These are phyloP conservation scores for Macaria notata DNA, from an alignment of 2,888 invertebrate genomes.

Conservation along the genomic window DNA sequence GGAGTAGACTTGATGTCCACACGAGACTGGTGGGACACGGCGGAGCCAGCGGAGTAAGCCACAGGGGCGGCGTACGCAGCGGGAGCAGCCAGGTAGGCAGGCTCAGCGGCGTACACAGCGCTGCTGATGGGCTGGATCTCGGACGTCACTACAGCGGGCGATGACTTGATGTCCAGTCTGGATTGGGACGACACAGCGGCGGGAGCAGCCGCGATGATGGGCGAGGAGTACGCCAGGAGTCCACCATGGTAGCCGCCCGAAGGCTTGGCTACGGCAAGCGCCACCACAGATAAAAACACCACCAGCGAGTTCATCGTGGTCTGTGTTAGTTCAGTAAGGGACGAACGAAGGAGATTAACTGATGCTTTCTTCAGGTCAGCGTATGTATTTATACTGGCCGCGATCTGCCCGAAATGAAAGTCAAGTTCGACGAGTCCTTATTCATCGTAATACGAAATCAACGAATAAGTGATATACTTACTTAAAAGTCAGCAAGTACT, in stretches of 20 bases:
- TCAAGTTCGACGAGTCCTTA: constrained; percentile 71
- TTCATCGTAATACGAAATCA: constrained; percentile 41
- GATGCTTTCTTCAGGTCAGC: constrained; percentile 65
- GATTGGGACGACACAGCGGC: constrained; percentile 50
- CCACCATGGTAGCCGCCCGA: constrained; percentile 40
- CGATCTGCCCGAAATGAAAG: constrained; percentile 60
- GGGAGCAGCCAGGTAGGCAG: constrained; percentile 18
- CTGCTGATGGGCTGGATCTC: constrained; percentile 6
- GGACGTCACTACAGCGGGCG: constrained; percentile 49
- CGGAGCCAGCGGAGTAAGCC: constrained; percentile 46
- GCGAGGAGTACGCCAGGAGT: constrained; percentile 48
- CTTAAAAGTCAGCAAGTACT: constrained; percentile 12
- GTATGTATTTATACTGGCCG: constrained; percentile 65
- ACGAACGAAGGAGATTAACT: constrained; percentile 61
- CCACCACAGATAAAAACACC: constrained; percentile 85
- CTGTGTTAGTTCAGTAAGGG: constrained; percentile 78
- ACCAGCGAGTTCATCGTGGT: constrained; percentile 84
- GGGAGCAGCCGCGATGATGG: constrained; percentile 37
- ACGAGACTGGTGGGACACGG: constrained; percentile 42
- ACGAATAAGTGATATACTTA: constrained; percentile 27
- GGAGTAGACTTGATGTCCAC: constrained; percentile 55
- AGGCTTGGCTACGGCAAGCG: constrained; percentile 57
- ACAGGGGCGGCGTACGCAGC: constrained; percentile 45
- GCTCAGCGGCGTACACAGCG: constrained; percentile 2
- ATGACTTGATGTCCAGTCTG: constrained; percentile 52